Base-by-base conservation (phyloP, 2,797 vertebrate species). In the Myotis myotis region DNA sequence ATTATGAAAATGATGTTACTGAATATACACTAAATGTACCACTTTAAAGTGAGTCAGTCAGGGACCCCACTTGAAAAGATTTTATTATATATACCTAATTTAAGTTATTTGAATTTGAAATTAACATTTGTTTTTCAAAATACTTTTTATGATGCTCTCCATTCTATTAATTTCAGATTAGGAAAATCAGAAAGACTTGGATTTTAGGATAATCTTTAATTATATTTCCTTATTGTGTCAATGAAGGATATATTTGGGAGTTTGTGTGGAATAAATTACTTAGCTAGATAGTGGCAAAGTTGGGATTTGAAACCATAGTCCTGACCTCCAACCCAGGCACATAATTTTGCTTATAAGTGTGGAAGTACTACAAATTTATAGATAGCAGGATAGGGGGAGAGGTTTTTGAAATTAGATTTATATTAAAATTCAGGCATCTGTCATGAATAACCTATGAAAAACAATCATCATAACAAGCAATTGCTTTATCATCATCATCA, bases 71-170 rank as follows among this genome's bases (percentile, higher is more conserved):
- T 64, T 87, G 55, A 85, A 85, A 85, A 78, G 2, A 75, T 66
- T 85, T 92, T 70, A 55, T 82, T 89, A 30, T 15, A 70, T 89
- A 30, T 15, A 66, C 44, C 41, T 79, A 68, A 25, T 66, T 71
- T 89, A 30, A 85, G 7, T 87, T 81, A 33, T 36, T 74, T 68
- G 33, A 83, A 68, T 83, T 94, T 89, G 20, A 89, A 87, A 76
- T 60, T 72, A 70, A 22, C 23, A 91, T 55, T 12, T 19, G 1
- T 28, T 51, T 94, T 71, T 38, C 12, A 71, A 28, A 19, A 64
- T 86, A 22, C 23, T 53, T 92, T 76, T 88, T 28, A 47, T n/a
- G 25, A 84, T 41, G 2, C 11, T 19, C 25, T 79, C 84, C 33
- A 76, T 85, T 51, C 49, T 80, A n/a, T 53, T 72, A 80, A 68